Evolutionary conservation across 1,140 invertebrate genomes (phyloP), one percentile per base, ranked within the genome.

Genomic region (Rhopalosiphum padi): DNA sequence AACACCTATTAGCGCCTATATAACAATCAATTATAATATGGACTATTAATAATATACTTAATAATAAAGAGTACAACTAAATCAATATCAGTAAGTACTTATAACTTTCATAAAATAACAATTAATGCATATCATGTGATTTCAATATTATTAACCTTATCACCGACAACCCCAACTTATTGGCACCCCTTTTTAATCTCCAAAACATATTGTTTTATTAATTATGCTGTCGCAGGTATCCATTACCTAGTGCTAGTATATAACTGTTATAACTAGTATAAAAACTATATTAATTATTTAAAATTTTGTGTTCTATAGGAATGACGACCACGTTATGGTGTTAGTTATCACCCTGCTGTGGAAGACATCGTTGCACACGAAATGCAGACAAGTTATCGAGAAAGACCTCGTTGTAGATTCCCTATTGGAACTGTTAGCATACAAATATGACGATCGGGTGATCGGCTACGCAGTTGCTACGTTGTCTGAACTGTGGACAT

Each of bases 401-500:
- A 41, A 37, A 53, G 35, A 51, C 1, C 8, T 0, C 35, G 4
- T 82, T 11, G 82, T 25, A 21, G 55, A 55, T 41, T 22, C 30
- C 2, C 21, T 93, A 25, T 3, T 85, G 1, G 77, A 37, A 37
- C 11, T 93, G 7, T 55, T 86, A 15, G 3, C 82, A 23, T 93
- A 93, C 43, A 22, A 35, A 37, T 85, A 21, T 11, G 35, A 92
- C 15, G 82, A 93, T 15, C 22, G 5, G 1, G 91, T 93, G 8
- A 25, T 93, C 15, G 91, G 82, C 2, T 85, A 93, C 23, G 82
- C 48, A 2, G 35, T 93, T 23, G 91, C 43, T 18, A 93, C 82
- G 21, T 23, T 93, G 15, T 53, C 77, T 1, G 91, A 93, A 55
- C 8, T 93, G 5, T 93, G 91, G 91, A 43, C 53, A 53, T 93